Base-by-base conservation (phyloP, 2,888 invertebrate genomes). In the Rosalia funebris region DNA sequence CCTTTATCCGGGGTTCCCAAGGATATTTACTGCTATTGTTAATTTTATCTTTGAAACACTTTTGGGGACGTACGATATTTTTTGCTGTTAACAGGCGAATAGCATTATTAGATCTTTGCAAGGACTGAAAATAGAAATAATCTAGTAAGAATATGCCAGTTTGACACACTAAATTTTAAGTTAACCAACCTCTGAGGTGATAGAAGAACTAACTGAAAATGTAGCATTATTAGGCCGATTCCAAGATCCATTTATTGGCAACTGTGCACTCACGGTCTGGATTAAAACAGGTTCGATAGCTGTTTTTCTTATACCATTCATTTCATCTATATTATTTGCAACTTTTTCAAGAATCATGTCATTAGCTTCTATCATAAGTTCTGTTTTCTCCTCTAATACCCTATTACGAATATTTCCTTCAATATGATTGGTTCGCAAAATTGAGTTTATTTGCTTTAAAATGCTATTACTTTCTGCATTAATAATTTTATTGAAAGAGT, bases 291-390 rank as follows among this genome's bases (percentile, higher is more conserved):
- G 82, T 59, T 84, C 83, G 45, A 83, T 81, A 0, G 83, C 80
- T 68, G 84, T 83, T 65, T 84, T 85, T 57, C 82, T 82, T 16
- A 88, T 81, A 0, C 90, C 90, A 67, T 84, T 84, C 54, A 89
- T 81, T 56, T 86, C 87, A 77, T 93, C 93, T 69, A 93, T 84
- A 74, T 85, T 84, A 69, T 88, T 87, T 75, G 91, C 91, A 47
- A 93, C 88, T 75, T 89, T 86, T 76, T 96, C 96, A 46, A 96
- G 82, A 60, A 95, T 85, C 44, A 86, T 84, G 81, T 96, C 96
- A 82, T 95, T 96, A 10, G 89, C 88, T 72, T 95, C 95, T 17
- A 90, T 83, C 9, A 96, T 76, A 70, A 91, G 84, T 63, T 96
- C 95, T 71, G 89, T 88, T 75, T 89, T 87, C 66, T 90, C 89